Evolutionary conservation across 2,113 vertebrate species (phyloP), one percentile per base, ranked within the genome.

Genomic region (Melanocharis versteri): DNA sequence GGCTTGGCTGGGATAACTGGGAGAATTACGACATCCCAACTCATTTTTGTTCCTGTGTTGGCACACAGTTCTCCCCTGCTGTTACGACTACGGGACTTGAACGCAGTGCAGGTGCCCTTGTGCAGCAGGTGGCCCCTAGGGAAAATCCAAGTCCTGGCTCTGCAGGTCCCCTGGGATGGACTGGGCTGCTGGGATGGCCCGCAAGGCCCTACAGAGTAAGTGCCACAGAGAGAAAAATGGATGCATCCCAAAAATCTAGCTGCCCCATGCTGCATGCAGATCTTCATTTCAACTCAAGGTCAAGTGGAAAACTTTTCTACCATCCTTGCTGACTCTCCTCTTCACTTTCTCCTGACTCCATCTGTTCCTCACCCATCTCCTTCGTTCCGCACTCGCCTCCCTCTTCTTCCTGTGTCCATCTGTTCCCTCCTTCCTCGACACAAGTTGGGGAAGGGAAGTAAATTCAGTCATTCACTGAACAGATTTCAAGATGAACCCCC

Each of bases 391-490:
- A 57, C 92, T 96, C 61, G 92, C 94, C 95, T 96, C 95, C 95
- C 94, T 95, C 91, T 93, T 96, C 92, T 97, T 97, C 95, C 96
- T 96, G 95, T 97, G 96, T 96, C 95, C 96, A 96, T 94, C 96
- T 96, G 96, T 97, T 96, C 96, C 96, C 88, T 94, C 77, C 96
- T 96, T 97, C 93, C 96, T 94, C 92, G 45, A 69, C 62, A 83
- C 80, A 83, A 92, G 90, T 92, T 82, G 73, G 77, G 78, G 77
- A 96, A 95, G 85, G 92, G 93, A 97, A 96, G 88, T 92, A 89
- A 93, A 96, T 95, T 95, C 94, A 96, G 92, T 95, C 96, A 96
- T 95, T 96, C 86, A 94, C 92, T 92, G 94, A 96, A 97, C 94
- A 96, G 95, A 97, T 97, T 97, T 97, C 89, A 93, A 83, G 92